Conservation (phyloP, 2,888 invertebrate genomes). For the Lissonota sp. region DNA sequence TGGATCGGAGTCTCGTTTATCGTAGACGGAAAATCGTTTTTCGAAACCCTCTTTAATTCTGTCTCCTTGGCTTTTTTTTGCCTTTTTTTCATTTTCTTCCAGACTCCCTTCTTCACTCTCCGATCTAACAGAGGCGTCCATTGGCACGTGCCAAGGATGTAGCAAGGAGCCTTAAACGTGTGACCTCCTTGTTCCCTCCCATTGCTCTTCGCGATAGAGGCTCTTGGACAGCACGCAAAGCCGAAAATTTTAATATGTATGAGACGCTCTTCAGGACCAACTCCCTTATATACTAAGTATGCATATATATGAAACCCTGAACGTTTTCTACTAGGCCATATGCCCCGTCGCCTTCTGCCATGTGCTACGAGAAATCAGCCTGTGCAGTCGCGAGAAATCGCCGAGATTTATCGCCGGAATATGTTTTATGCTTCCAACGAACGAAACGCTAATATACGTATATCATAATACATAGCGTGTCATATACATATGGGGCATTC, state of each 20-base stretch:
- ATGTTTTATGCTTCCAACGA: conserved; percentile 59
- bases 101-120: conserved; percentile 16
- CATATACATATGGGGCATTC: conserved; percentile 3
- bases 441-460: conserved; percentile 18
- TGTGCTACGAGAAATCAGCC: conserved; percentile 58
- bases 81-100: background rate
- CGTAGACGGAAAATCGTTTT: conserved; percentile 54
- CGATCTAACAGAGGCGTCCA: conserved; percentile 7
- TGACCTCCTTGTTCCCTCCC: conserved; percentile 30
- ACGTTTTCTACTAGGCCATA: conserved; percentile 18
- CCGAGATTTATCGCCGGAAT: conserved; percentile 63
- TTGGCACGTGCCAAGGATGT: conserved; percentile 61
- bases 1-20: conserved; percentile 45
- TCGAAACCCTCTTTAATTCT: conserved; percentile 43
- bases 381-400: conserved; percentile 56
- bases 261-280: conserved; percentile 46
- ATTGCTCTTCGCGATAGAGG: conserved; percentile 7
- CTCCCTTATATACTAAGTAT: no score
- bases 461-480: conserved; percentile 33
- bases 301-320: conserved; percentile 16
- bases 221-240: conserved; percentile 55
- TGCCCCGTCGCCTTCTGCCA: conserved; percentile 14
- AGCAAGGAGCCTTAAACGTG: conserved; percentile 62
- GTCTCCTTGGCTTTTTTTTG: conserved; percentile 27
- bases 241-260: conserved; percentile 66